These are phyloP conservation scores for Leptodactylus fallax DNA, from an alignment of 2,797 vertebrate genomes.

Conservation along the genomic window DNA sequence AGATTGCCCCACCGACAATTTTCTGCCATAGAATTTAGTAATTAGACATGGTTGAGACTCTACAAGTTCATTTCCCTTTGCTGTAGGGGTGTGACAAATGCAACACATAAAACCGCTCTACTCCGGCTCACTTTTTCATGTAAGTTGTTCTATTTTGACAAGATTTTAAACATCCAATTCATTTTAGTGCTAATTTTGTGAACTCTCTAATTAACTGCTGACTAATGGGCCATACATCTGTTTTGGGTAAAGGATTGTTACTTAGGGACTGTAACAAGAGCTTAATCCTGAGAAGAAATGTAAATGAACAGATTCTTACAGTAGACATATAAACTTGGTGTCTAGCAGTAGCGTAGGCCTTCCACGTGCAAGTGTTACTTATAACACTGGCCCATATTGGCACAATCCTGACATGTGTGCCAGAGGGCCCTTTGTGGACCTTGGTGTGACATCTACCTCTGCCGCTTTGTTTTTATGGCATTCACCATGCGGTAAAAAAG, in stretches of 20 bases:
- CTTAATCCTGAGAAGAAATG: not conserved
- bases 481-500: too few relatives aligned
- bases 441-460: too few relatives aligned
- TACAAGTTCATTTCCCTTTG: not conserved
- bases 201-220: constrained; percentile 34
- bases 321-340: too few relatives aligned
- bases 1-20: not conserved
- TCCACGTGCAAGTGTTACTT: too few relatives aligned
- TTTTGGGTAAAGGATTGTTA: constrained; percentile 33
- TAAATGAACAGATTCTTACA: not conserved
- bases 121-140: constrained; percentile 21
- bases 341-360: too few relatives aligned
- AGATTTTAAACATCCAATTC: constrained; percentile 20
- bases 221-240: constrained; percentile 30
- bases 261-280: constrained; percentile 1
- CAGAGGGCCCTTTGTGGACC: too few relatives aligned
- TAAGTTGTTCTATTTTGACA: constrained; percentile 17
- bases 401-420: too few relatives aligned
- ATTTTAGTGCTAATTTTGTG: constrained; percentile 27
- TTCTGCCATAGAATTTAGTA: not conserved
- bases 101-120: not conserved
- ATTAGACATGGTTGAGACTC: constrained; percentile 32
- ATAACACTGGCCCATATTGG: too few relatives aligned
- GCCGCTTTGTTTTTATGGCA: too few relatives aligned
- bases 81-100: constrained; percentile 27